Conservation (phyloP, 2,113 vertebrate genomes). For the Hypomesus transpacificus region DNA sequence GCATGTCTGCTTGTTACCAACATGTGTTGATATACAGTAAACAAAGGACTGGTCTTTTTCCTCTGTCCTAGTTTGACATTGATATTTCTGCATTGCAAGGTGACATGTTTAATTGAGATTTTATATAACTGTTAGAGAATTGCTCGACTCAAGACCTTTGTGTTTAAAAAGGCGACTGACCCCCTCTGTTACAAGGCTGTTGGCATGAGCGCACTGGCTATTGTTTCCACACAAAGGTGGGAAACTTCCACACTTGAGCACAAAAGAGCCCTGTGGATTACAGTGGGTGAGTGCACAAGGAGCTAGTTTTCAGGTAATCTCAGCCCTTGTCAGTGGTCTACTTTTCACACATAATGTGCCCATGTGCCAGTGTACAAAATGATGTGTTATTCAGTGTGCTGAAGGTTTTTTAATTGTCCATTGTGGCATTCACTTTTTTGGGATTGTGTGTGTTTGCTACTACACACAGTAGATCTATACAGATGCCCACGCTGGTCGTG, state of each 20-base stretch:
- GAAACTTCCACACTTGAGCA: not conserved
- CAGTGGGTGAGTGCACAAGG: not conserved
- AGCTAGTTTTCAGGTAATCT: conserved; percentile 5
- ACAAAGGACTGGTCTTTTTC: not conserved
- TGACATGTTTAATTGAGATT: not conserved
- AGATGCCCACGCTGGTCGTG: not conserved
- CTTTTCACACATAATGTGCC: not conserved
- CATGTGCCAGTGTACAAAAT: not conserved
- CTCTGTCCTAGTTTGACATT: not conserved
- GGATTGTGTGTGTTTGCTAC: too few relatives aligned
- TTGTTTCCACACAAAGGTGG: not conserved
- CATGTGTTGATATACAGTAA: not conserved
- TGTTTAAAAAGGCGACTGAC: not conserved
- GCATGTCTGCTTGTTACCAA: not conserved
- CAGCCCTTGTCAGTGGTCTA: not conserved
- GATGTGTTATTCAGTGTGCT: not conserved
- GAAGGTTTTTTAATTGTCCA: too few relatives aligned
- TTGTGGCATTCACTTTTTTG: too few relatives aligned
- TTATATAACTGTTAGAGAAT: too few relatives aligned
- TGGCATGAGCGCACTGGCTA: not conserved
- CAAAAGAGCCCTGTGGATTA: not conserved
- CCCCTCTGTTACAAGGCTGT: not conserved
- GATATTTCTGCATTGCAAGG: not conserved
- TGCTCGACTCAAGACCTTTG: too few relatives aligned
- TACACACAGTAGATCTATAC: too few relatives aligned